Evolutionary conservation across 2,113 vertebrate genomes (phyloP).

Genomic region (Sialia sialis): DNA sequence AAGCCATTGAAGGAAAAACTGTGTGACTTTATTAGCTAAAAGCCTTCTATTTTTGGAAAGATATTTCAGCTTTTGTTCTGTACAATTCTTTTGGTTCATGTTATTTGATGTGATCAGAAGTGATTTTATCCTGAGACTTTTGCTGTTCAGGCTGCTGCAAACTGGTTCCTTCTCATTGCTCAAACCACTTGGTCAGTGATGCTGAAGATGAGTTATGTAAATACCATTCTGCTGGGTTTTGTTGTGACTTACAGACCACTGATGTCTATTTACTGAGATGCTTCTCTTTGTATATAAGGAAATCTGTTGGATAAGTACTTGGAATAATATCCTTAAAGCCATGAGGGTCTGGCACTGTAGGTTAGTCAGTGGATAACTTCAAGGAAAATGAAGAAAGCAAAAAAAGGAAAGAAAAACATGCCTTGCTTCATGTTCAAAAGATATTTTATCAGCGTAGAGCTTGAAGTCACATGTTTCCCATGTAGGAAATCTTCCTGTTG

Average conservation of each 20-base stretch:
- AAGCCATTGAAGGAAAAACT: background rate
- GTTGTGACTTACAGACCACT: background rate
- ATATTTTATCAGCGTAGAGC: background rate
- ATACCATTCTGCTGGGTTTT: background rate
- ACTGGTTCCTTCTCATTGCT: slow-evolving; percentile 2
- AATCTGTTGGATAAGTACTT: background rate
- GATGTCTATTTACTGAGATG: background rate
- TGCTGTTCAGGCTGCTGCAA: background rate
- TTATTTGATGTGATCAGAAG: slow-evolving; percentile 4
- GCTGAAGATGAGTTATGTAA: slow-evolving; percentile 6
- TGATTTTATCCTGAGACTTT: slow-evolving; percentile 19
- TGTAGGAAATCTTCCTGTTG: background rate
- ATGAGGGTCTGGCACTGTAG: background rate
- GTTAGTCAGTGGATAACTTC: background rate
- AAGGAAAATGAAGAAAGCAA: background rate
- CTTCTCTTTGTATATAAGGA: background rate
- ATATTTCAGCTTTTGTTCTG: background rate
- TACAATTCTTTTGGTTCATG: background rate
- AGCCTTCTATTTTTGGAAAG: background rate
- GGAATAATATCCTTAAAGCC: background rate
- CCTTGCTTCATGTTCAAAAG: background rate
- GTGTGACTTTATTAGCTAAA: background rate
- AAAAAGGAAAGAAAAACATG: background rate
- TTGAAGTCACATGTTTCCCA: background rate
- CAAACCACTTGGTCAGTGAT: background rate